A percentile compares a stretch with the other conserved stretches of the same genome.
These are phyloP conservation scores for Megaustenia siamemsis DNA, from an alignment of 2,888 invertebrate genomes.

Conservation along the genomic window DNA sequence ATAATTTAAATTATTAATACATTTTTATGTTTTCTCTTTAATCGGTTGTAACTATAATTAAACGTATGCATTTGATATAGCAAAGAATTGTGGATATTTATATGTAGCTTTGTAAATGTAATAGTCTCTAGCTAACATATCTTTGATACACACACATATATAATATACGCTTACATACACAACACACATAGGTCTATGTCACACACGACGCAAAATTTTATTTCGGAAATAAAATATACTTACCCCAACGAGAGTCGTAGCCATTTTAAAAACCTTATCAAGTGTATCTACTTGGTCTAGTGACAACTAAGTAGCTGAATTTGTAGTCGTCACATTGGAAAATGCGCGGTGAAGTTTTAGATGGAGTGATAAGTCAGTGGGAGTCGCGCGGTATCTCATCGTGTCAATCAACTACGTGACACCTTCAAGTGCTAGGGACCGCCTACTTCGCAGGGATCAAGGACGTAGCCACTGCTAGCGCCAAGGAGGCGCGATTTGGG, in stretches of 20 bases:
- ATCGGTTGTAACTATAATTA: no score
- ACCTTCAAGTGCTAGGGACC: constrained; percentile 19
- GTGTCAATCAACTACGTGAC: constrained; percentile 20
- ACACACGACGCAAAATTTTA: no score
- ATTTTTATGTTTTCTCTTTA: no score
- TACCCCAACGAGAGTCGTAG: constrained; percentile 40
- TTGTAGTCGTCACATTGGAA: neutral
- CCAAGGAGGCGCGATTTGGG: neutral
- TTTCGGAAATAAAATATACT: no score
- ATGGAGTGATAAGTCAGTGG: constrained; percentile 23
- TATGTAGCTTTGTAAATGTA: no score
- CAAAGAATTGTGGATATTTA: no score
- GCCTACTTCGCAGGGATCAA: constrained; percentile 43
- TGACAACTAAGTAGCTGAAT: neutral
- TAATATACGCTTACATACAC: no score
- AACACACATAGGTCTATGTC: no score
- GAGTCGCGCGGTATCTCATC: neutral
- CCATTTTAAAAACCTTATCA: constrained; percentile 18
- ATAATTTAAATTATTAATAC: no score
- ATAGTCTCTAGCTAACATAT: no score
- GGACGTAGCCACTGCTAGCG: neutral
- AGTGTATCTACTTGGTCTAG: neutral
- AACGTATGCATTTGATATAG: no score
- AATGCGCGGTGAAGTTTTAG: constrained; percentile 4
- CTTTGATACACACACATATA: no score